Evolutionary conservation across 2,797 vertebrate species (phyloP).

Genomic region (Hyperoplus lanceolatus): DNA sequence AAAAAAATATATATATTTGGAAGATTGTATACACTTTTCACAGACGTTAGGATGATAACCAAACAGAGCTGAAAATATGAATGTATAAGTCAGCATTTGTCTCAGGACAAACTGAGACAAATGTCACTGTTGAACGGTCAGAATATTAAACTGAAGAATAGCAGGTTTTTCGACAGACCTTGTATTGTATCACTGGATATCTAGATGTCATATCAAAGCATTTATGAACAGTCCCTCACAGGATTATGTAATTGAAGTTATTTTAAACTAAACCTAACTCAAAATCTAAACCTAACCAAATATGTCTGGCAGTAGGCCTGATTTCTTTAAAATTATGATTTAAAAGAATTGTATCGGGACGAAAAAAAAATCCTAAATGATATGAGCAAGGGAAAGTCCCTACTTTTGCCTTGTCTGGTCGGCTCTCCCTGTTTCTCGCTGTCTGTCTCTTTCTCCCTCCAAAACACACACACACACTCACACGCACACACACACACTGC

Average conservation of each 20-base stretch:
- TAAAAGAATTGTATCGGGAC: slow-evolving; percentile 4
- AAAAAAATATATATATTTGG: neutral
- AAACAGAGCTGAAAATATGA: neutral
- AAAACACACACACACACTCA: slow-evolving; percentile 1
- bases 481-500: slow-evolving; percentile 2
- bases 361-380: slow-evolving; percentile 24
- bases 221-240: neutral
- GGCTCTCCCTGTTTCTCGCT: slow-evolving; percentile 50
- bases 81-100: neutral
- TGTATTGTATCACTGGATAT: neutral
- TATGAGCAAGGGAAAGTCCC: slow-evolving; percentile 65
- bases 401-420: slow-evolving; percentile 40
- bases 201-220: neutral
- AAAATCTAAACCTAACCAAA: neutral
- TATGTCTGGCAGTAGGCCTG: neutral
- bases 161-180: neutral
- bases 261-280: neutral
- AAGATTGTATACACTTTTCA: neutral
- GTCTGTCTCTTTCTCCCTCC: slow-evolving; percentile 12
- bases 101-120: neutral
- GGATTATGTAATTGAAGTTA: neutral
- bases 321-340: neutral
- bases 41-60: neutral
- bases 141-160: neutral
- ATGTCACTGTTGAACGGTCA: neutral